Evolutionary conservation across 1,140 invertebrate species (phyloP).

Genomic region (Papilio helenus): DNA sequence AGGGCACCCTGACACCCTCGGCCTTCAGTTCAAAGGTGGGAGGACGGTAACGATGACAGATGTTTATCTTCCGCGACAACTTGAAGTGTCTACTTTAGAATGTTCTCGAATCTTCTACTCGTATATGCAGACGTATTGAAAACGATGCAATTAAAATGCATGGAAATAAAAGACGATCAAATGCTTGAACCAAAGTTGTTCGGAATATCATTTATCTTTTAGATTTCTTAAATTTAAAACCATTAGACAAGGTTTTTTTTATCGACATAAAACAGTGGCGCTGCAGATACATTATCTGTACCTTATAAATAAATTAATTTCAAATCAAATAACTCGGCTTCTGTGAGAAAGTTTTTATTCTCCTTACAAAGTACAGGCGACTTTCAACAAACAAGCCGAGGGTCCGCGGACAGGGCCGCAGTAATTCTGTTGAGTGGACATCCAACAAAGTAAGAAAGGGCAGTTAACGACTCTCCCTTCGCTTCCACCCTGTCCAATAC

Average conservation of each 20-base stretch:
- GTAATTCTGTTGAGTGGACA: slow-evolving; percentile 34
- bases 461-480: slow-evolving; percentile 15
- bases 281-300: not conserved
- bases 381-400: slow-evolving; percentile 3
- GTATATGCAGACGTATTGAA: not conserved
- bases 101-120: not conserved
- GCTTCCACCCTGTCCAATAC: not conserved
- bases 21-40: not conserved
- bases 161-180: no score
- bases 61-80: not conserved
- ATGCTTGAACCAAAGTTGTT: no score
- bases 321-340: not conserved
- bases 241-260: no score
- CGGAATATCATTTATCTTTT: no score
- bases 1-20: not conserved
- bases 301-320: no score
- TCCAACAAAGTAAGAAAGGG: slow-evolving; percentile 29
- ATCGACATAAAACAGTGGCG: no score
- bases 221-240: no score
- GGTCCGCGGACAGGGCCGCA: not conserved
- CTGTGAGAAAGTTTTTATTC: not conserved
- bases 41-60: slow-evolving; percentile 9
- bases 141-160: no score
- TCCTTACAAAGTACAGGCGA: not conserved
- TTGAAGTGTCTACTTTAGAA: not conserved